Conservation (phyloP, 2,113 vertebrate species). For the Nothoprocta pentlandii region DNA sequence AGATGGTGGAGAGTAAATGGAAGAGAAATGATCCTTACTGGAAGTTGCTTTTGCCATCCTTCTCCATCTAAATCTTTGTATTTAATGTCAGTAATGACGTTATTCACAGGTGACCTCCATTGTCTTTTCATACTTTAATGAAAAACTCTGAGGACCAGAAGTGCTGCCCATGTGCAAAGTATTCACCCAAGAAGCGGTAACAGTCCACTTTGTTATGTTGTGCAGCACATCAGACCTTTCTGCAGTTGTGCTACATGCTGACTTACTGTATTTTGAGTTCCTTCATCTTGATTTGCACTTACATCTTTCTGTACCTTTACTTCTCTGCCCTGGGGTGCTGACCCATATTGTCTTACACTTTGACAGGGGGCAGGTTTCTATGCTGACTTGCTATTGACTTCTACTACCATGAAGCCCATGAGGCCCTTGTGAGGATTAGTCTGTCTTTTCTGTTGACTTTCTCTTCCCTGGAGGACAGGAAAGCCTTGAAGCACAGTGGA, state of each 20-base stretch:
- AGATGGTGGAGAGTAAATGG: not conserved
- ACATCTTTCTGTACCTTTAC: not conserved
- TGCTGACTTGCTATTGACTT: not conserved
- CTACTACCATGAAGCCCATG: rapidly evolving
- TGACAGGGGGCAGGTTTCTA: not conserved
- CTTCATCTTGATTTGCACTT: not conserved
- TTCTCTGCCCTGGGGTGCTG: not conserved
- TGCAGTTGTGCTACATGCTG: not conserved
- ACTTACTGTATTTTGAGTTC: rapidly evolving
- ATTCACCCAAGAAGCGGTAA: not conserved
- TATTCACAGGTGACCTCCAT: rapidly evolving
- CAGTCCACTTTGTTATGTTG: not conserved
- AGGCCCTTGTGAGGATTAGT: not conserved
- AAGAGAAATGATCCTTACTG: not conserved
- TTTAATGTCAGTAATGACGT: not conserved
- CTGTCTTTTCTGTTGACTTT: not conserved
- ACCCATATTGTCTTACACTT: not conserved
- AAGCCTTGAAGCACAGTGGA: not conserved
- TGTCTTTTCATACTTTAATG: not conserved
- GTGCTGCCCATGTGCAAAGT: not conserved
- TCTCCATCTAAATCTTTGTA: not conserved
- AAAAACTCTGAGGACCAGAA: not conserved
- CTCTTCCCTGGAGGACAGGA: not conserved
- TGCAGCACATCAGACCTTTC: not conserved
- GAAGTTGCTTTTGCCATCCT: not conserved